Base-by-base conservation (phyloP, 2,888 invertebrate genomes). In the Ernsta delagoae region DNA sequence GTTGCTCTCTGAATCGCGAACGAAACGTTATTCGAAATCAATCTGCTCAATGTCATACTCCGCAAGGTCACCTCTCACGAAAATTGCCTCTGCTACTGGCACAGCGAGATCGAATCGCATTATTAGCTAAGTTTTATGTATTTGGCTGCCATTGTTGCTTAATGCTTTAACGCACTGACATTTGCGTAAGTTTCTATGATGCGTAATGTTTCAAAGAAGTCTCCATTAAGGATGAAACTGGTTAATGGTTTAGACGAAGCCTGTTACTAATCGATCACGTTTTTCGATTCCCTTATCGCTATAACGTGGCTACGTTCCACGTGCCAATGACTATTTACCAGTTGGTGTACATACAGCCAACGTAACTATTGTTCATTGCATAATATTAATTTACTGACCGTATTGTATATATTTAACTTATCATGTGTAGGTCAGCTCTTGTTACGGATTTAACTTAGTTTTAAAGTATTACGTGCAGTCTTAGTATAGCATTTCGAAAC, bases 11-110 rank as follows among this genome's bases (percentile, higher is more conserved):
- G 72, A 72, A 72, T 74, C 75, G 73, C 75, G 76, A 83, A 80
- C 76, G 81, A 85, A 85, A 81, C 79, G 76, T 74, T 76, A 85
- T 86, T 85, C 79, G 84, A 89, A 89, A 88, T 88, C 85, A 78
- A 76, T 78, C 78, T 73, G 77, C 78, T 83, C 92, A 90, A 91
- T 92, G 91, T 89, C 88, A 90, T 83, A 82, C 80, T 71, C 71
- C 72, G 76, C 89, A 90, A 90, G 90, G 91, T 87, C 86, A 80
- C 89, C 88, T 83, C 86, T 90, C 87, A 86, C 87, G 81, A 82
- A 81, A 80, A 80, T 81, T 85, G 82, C 86, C 84, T 84, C 82
- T 78, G 82, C 82, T 24, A 78, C 70, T 69, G 75, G 71, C 76
- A 77, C 79, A 79, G 75, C 73, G 76, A 75, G 75, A 77, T 77